Percentiles rank a stretch among this genome's conserved stretches.
Evolutionary conservation across 2,797 vertebrate genomes (phyloP).

Genomic region (Centroberyx gerrardi): DNA sequence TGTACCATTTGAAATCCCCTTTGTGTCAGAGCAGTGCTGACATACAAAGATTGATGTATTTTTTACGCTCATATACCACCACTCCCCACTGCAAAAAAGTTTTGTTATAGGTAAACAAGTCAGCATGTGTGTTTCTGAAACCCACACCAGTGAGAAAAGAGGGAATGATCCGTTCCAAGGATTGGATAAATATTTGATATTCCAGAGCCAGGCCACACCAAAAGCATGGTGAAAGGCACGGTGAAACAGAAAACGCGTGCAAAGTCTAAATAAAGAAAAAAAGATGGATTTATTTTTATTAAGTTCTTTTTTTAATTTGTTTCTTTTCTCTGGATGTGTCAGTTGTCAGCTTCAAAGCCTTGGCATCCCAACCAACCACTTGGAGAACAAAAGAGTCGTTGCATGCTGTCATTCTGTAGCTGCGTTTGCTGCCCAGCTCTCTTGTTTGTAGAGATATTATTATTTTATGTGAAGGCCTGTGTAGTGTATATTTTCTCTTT

Average conservation of each 20-base stretch:
- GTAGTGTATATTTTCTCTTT: constrained; percentile 56
- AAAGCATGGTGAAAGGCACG: constrained; percentile 60
- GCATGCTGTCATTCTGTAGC: constrained; percentile 62
- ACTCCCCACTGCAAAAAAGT: constrained; percentile 48
- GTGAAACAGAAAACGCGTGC: constrained; percentile 60
- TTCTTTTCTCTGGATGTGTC: constrained; percentile 63
- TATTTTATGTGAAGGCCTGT: constrained; percentile 51
- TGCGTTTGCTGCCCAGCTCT: constrained; percentile 53
- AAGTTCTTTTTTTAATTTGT: constrained; percentile 41
- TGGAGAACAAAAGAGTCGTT: constrained; percentile 65
- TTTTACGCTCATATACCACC: constrained; percentile 38
- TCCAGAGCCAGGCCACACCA: constrained; percentile 72
- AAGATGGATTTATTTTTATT: constrained; percentile 58
- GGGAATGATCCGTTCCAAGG: constrained; percentile 61
- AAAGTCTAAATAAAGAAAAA: constrained; percentile 63
- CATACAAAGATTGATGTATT: constrained; percentile 70
- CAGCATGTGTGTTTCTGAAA: constrained; percentile 78
- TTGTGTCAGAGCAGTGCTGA: constrained; percentile 60
- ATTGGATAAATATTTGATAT: constrained; percentile 83
- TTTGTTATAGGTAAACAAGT: constrained; percentile 73
- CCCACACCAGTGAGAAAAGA: constrained; percentile 76
- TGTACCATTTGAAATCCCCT: constrained; percentile 49
- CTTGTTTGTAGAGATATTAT: constrained; percentile 55
- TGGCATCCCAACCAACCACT: constrained; percentile 44
- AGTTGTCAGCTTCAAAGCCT: constrained; percentile 73